Base-by-base conservation (phyloP, 2,113 vertebrate species). In the Gobiocypris rarus region DNA sequence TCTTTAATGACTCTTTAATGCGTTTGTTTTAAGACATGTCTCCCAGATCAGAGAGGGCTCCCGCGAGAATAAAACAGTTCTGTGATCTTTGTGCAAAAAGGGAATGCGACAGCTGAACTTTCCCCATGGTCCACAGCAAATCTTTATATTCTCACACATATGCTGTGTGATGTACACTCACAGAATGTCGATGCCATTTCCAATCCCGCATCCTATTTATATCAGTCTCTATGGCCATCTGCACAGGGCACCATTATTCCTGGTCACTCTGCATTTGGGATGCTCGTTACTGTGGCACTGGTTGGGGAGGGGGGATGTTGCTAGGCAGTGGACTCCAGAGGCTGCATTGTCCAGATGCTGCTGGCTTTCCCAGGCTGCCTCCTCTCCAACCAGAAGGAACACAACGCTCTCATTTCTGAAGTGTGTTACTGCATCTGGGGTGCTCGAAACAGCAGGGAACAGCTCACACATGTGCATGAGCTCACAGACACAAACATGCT, bases 331-430 rank as follows among this genome's bases (percentile, higher is more conserved):
- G 88, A 83, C 92, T 89, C 89, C 67, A 85, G 93, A 93, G 94
- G 93, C 82, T 26, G 86, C 84, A 93, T 93, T 93, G 94, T 93
- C 92, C 93, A 95, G 94, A 94, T 94, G 94, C 91, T 92, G 90
- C 90, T 89, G 61, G 81, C 90, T 84, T 83, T 89, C 88, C 84
- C 71, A 89, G 88, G 90, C 84, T 86, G 87, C 81, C 87, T 90
- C 81, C 82, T 90, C 88, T 78, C 79, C 89, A 91, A 90, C 92
- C 90, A 91, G 85, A 83, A 86, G 88, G 84, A 92, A 89, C 89
- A 88, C 71, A 15, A 63, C 92, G 92, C 90, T 93, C 93, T 93
- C 92, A 90, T 94, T 95, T 91, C 81, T 6, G n/a, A 80, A 91
- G 88, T 87, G 81, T 92, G 88, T 90, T 89, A 85, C 88, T 84